Conservation (phyloP, 2,113 vertebrate genomes). For the Anthoscopus minutus region DNA sequence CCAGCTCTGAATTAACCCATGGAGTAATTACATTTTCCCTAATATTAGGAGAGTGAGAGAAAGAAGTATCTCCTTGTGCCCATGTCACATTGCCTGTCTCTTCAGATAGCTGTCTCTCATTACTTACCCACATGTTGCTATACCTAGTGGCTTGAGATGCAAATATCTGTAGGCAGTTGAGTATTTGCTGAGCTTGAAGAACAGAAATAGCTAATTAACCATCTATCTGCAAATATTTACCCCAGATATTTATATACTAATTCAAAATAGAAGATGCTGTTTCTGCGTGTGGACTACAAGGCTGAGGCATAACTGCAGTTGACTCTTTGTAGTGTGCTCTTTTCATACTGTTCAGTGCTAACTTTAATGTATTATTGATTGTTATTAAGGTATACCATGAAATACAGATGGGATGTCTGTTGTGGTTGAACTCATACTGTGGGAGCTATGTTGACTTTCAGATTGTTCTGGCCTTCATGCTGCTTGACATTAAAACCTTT, state of each 20-base stretch:
- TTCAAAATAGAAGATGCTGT: neutral
- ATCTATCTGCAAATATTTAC: neutral
- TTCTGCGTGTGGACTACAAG: neutral
- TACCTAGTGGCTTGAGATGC: neutral
- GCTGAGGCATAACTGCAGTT: neutral
- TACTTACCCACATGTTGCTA: neutral
- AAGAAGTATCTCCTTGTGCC: neutral
- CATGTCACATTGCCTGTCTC: neutral
- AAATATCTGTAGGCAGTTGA: neutral
- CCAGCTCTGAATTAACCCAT: neutral
- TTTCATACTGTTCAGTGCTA: neutral
- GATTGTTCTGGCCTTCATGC: constrained; percentile 15
- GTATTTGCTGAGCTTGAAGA: neutral
- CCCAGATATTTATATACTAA: neutral
- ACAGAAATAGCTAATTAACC: neutral
- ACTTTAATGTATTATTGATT: constrained; percentile 50
- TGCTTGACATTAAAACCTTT: constrained; percentile 26
- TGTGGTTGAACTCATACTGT: constrained; percentile 4
- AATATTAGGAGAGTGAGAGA: neutral
- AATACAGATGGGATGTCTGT: constrained; percentile 5
- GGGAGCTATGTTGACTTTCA: constrained; percentile 22
- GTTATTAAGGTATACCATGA: constrained; percentile 27
- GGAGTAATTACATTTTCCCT: neutral
- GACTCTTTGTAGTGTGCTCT: neutral
- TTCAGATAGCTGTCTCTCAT: neutral